Conservation (phyloP, 2,113 vertebrate species). For the Brienomyrus brachyistius region DNA sequence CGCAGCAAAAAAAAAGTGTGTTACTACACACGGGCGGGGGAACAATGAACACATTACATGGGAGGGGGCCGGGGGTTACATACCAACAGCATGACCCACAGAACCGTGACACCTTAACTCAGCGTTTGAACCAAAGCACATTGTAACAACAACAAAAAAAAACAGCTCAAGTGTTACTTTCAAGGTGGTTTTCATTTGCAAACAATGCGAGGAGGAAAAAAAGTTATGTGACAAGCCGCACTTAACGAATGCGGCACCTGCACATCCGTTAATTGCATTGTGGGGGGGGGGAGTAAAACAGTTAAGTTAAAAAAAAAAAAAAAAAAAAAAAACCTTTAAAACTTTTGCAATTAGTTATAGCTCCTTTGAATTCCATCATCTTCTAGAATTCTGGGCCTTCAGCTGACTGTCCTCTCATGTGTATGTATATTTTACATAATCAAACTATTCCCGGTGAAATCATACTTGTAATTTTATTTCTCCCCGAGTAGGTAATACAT, state of each 20-base stretch:
- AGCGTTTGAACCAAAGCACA: background rate
- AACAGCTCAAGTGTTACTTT: background rate
- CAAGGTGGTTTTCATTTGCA: background rate
- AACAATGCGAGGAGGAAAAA: background rate
- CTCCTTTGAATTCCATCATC: background rate
- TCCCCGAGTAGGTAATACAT: background rate
- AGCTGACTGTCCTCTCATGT: background rate
- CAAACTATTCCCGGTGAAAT: background rate
- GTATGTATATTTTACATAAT: background rate
- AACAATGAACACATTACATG: conserved; percentile 8
- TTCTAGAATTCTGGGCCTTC: background rate
- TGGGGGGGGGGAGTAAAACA: background rate
- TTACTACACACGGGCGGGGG: background rate
- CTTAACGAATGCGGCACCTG: background rate
- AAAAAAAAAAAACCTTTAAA: background rate
- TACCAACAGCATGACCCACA: conserved; percentile 68
- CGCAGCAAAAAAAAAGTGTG: background rate
- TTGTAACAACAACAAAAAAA: background rate
- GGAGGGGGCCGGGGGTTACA: conserved; percentile 48
- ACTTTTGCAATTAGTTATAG: background rate
- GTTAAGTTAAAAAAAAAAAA: background rate
- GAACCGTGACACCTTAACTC: conserved; percentile 30
- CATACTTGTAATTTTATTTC: background rate
- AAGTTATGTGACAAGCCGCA: background rate
- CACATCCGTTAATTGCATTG: background rate